A percentile compares a stretch with the other conserved stretches of the same genome.
Evolutionary conservation across 2,113 vertebrate genomes (phyloP).

Genomic region (Phaethornis superciliosus): DNA sequence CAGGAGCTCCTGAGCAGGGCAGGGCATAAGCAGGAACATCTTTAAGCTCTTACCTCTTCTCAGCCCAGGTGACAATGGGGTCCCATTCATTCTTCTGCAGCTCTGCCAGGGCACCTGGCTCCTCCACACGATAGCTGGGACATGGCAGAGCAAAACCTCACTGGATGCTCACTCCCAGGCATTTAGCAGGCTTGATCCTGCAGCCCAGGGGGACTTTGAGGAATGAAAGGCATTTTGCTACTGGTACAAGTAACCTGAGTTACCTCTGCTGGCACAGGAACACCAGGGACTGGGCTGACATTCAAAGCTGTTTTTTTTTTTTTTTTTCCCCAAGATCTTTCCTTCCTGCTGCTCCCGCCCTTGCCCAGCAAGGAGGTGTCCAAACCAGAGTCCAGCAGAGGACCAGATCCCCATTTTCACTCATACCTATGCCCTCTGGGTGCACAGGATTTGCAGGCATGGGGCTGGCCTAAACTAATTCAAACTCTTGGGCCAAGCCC

Average conservation of each 20-base stretch:
- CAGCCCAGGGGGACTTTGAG: neutral
- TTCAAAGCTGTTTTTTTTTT: neutral
- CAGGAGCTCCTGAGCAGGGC: neutral
- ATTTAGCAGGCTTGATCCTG: neutral
- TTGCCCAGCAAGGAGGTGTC: neutral
- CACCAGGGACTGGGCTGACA: neutral
- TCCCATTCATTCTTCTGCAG: conserved; percentile 97
- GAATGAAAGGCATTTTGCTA: neutral
- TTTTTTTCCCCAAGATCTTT: neutral
- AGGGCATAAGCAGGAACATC: neutral
- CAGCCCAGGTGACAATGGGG: conserved; percentile 89
- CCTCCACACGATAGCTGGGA: conserved; percentile 93
- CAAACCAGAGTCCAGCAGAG: neutral
- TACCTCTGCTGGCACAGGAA: neutral
- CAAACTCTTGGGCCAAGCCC: neutral
- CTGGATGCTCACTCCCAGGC: neutral
- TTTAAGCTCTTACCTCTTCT: conserved; percentile 82
- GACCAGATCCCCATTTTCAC: neutral
- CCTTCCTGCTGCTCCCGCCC: neutral
- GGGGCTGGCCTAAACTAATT: neutral
- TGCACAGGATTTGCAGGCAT: neutral
- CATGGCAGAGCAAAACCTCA: conserved; percentile 22
- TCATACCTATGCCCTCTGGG: neutral
- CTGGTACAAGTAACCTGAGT: neutral
- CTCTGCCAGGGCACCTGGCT: conserved; percentile 89